These are phyloP conservation scores for Auanema freiburgensis DNA, from an alignment of 2,888 invertebrate genomes.

Conservation along the genomic window DNA sequence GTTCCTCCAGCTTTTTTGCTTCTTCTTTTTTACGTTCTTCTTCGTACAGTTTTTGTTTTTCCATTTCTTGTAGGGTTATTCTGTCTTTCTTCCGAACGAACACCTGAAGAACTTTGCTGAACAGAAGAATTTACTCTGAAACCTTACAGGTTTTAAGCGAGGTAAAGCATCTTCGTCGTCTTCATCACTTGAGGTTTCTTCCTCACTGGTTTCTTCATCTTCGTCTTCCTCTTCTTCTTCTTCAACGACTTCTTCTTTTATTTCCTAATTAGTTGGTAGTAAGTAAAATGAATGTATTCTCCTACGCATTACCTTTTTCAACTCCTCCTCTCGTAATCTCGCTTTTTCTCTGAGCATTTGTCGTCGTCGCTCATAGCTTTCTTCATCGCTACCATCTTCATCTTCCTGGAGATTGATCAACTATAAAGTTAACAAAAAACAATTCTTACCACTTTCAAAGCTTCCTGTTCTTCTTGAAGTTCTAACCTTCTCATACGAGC, in stretches of 20 bases:
- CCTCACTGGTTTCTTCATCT: constrained; percentile 44
- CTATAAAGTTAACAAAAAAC: background rate
- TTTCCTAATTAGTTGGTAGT: constrained; percentile 6
- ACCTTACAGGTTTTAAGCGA: constrained; percentile 67
- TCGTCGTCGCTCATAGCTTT: constrained; percentile 34
- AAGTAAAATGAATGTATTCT: no score
- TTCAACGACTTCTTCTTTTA: constrained; percentile 27
- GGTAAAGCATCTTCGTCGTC: constrained; percentile 67
- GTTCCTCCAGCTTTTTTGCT: constrained; percentile 83
- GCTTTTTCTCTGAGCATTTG: constrained; percentile 30
- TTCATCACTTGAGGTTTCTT: constrained; percentile 62
- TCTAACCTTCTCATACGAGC: constrained; percentile 39
- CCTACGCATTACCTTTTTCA: constrained; percentile 27
- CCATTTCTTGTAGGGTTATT: constrained; percentile 90
- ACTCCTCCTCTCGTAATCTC: constrained; percentile 25
- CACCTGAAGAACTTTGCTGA: constrained; percentile 17
- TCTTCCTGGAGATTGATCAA: constrained; percentile 11
- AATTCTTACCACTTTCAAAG: constrained; percentile 9
- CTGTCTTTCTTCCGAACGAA: constrained; percentile 73
- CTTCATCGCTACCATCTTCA: constrained; percentile 39
- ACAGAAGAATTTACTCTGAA: background rate
- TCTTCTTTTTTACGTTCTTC: constrained; percentile 83
- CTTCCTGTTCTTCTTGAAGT: constrained; percentile 18
- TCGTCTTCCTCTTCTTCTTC: constrained; percentile 42
- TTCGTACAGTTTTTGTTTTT: constrained; percentile 81